Base-by-base conservation (phyloP, 1,140 invertebrate species). In the Rhopalosiphum maidis region DNA sequence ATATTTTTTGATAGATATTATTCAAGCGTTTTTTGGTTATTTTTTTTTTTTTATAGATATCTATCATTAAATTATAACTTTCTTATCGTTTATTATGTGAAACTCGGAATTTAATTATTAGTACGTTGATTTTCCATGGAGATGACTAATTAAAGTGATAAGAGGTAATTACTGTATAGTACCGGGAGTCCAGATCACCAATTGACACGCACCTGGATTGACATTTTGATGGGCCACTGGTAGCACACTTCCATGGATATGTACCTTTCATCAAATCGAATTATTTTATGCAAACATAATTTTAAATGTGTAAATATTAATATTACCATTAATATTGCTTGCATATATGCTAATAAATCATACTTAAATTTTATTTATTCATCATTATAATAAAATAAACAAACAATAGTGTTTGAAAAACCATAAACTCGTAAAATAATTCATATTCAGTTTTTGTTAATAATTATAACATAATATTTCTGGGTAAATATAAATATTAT, bases 261-360 rank as follows among this genome's bases (percentile, higher is more conserved):
- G 30, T 15, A n/a, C 30, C 60, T 77, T 77, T n/a, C 30, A 77
- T 77, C 4, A 77, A 77, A n/a, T 77, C 60, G 15, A 77, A n/a
- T 77, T 15, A 11, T 77, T 77, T n/a, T 77, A 35, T n/a, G 5
- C 60, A n/a, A 77, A 77, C 60, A 77, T 77, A 77, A 77, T 77
- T 77, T 77, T 77, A 77, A 77, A 77, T 77, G 15, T 77, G 60
- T 77, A n/a, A 77, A 77, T n/a, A 77, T 77, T n/a, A n/a, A 77
- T 68, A 48, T 48, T 68, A 68, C 60, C 30, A n/a, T 68, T 68
- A 68, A 68, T 48, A 48, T 77, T 77, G 15, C 30, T 68, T n/a
- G 15, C 60, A 35, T 77, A 1, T 37, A 68, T 60, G 15, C 4
- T 30, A 15, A 9, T n/a, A n/a, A 68, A 68, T 30, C 11, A n/a